Evolutionary conservation across 2,113 vertebrate genomes (phyloP).

Genomic region (Brachypteracias leptosomus): DNA sequence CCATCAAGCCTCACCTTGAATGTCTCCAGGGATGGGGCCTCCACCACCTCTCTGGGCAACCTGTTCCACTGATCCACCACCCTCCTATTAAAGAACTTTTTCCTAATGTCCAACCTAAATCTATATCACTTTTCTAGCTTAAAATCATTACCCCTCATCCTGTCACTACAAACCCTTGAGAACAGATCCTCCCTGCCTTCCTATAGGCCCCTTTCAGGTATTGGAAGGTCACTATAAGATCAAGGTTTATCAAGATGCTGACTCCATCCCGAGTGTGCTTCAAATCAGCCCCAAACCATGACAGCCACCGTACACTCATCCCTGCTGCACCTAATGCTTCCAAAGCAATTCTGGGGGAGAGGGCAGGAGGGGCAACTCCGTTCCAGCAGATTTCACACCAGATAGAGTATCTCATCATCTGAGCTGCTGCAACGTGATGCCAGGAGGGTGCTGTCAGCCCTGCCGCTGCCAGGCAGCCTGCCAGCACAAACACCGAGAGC

Average conservation of each 20-base stretch:
- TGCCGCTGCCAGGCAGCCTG: background rate
- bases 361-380: background rate
- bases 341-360: background rate
- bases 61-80: no score
- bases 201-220: no score
- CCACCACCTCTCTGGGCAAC: no score
- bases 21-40: no score
- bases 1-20: no score
- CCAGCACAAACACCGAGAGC: background rate
- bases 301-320: background rate
- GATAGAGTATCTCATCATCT: background rate
- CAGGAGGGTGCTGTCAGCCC: background rate
- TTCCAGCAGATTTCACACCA: background rate
- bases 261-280: background rate
- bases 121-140: no score
- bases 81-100: no score
- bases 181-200: no score
- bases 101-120: no score
- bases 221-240: no score
- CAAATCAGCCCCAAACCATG: background rate
- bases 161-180: no score
- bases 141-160: no score
- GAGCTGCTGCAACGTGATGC: background rate
- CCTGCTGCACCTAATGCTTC: background rate
- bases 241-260: background rate